Evolutionary conservation across 2,888 invertebrate species (phyloP).

Genomic region (Pilophorus perplexus): DNA sequence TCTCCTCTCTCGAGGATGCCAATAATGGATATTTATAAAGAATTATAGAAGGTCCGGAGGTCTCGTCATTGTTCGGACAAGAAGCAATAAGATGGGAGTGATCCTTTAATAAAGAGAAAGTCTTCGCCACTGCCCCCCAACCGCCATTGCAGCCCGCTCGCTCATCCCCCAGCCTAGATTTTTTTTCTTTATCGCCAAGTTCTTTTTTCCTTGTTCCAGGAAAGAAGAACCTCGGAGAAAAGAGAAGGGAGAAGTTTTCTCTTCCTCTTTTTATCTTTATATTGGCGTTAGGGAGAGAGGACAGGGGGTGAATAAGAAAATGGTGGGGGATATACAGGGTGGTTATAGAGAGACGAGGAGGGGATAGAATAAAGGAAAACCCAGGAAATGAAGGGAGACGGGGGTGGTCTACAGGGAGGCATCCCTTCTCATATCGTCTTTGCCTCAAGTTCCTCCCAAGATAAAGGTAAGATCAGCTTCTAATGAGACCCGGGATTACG

Average conservation of each 20-base stretch:
- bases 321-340: not conserved
- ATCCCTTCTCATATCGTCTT: not conserved
- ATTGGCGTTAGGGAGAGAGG: slow-evolving; percentile 10
- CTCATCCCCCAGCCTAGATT: not conserved
- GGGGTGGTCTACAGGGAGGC: not conserved
- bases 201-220: slow-evolving; percentile 16
- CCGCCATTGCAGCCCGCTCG: not conserved
- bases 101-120: slow-evolving; percentile 38
- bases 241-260: not conserved
- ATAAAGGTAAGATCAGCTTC: slow-evolving; percentile 45
- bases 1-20: slow-evolving; percentile 1
- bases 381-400: not conserved
- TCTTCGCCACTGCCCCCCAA: slow-evolving; percentile 3
- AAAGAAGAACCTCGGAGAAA: not conserved
- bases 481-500: slow-evolving; percentile 46
- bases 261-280: slow-evolving; percentile 8
- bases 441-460: slow-evolving; percentile 7
- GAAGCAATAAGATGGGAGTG: slow-evolving; percentile 34
- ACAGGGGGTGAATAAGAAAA: not conserved
- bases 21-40: slow-evolving; percentile 34
- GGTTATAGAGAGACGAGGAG: not conserved
- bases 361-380: slow-evolving; percentile 5
- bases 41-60: slow-evolving; percentile 16
- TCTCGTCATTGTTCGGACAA: slow-evolving; percentile 34
- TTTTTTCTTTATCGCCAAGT: not conserved